Base-by-base conservation (phyloP, 1,140 invertebrate genomes). In the Temnothorax nylanderi region DNA sequence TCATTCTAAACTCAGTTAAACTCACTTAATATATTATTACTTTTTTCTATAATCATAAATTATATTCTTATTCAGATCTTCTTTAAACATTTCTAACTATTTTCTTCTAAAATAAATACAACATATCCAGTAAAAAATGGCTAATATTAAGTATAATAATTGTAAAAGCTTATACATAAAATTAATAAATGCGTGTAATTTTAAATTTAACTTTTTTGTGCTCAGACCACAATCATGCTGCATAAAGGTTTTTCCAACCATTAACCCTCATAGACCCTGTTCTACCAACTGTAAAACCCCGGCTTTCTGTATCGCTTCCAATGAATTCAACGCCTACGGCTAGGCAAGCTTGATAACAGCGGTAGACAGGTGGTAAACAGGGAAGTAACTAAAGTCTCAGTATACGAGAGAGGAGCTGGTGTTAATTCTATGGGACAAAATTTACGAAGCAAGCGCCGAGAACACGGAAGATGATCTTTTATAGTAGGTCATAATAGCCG, bases 281-380 rank as follows among this genome's bases (percentile, higher is more conserved):
- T 84, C 18, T 16, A 37, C 62, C 7, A 74, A 84, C 26, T 60
- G 69, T 84, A 75, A 74, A 32, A 74, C 41, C 41, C 10, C 26
- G 7, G 67, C 16, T 82, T 74, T 74, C 80, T 60, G 8, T 82
- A 60, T 49, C 67, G 69, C 80, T 21, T 74, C 54, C 69, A 74
- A 82, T 82, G 80, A 74, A 82, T 82, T 82, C 54, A 82, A 74
- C 54, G 80, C 80, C 80, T 82, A 82, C 54, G 80, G 80, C 80
- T 82, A 82, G 41, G 69, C 69, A 32, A 18, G 80, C 41, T 74
- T 82, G 80, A 82, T 82, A 82, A 82, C 69, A 74, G 54, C 54
- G 44, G 54, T 32, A 84, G 80, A 84, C 67, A 84, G 67, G 41
- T 74, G 69, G 80, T 84, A 84, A 84, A 84, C 80, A 84, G 54